Percentiles rank a stretch among this genome's conserved stretches.
These are phyloP conservation scores for Rynchops niger DNA, from an alignment of 2,113 vertebrate genomes.

Conservation along the genomic window DNA sequence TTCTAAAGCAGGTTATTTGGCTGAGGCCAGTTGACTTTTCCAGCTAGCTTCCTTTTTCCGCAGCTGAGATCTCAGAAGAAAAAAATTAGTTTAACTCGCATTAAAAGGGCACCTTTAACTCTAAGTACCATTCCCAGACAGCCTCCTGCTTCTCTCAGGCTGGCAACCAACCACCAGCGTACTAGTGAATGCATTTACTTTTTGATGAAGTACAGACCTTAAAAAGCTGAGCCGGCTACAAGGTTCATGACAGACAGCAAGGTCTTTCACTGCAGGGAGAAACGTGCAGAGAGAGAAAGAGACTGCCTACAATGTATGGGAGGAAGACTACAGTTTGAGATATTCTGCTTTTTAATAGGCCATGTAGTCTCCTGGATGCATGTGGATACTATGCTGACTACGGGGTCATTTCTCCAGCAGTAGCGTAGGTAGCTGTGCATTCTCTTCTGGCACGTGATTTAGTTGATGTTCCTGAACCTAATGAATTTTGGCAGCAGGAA, in stretches of 20 bases:
- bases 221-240: neutral
- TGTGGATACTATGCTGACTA: neutral
- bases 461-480: conserved; percentile 21
- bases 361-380: neutral
- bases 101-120: conserved; percentile 21
- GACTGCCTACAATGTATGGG: neutral
- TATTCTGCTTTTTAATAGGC: neutral
- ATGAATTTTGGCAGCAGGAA: conserved; percentile 19
- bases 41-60: neutral
- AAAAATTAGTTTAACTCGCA: neutral
- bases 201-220: neutral
- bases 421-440: neutral
- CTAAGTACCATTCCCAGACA: neutral
- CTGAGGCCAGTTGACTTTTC: neutral
- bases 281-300: neutral
- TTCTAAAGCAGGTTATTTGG: neutral
- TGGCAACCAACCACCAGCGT: neutral
- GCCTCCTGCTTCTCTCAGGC: neutral
- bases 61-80: neutral
- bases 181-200: neutral
- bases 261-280: neutral
- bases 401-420: neutral
- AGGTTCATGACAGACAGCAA: neutral
- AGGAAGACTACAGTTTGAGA: neutral
- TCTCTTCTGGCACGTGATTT: neutral